Base-by-base conservation (phyloP, 2,888 invertebrate genomes). In the Platycheirus albimanus region DNA sequence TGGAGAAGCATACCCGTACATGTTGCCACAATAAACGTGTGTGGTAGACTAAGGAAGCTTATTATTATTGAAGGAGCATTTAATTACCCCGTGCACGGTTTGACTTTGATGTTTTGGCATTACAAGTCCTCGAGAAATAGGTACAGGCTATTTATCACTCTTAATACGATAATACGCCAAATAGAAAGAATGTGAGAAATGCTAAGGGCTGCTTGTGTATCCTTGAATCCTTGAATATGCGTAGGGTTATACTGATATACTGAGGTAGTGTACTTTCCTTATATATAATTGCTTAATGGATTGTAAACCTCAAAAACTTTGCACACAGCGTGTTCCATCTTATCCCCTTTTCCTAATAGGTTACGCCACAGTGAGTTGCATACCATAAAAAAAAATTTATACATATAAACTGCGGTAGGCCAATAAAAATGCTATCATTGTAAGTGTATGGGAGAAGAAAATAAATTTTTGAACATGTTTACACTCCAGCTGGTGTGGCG, bases 341-440 rank as follows among this genome's bases (percentile, higher is more conserved):
- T 52, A 51, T 66, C 45, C 79, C 61, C 51, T 41, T 38, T 38
- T 24, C 10, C 13, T 66, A 71, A 71, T 61, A 28, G 20, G 58
- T 66, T 58, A 45, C 56, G 49, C 69, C 54, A 63, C 47, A 61
- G 58, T 20, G 66, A 45, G 56, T 52, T 52, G 71, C 52, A 76
- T 58, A 75, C 80, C 71, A 81, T 76, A 81, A 81, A 81, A 81
- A 81, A 64, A 76, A 81, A 66, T 71, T 76, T 75, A 58, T 75
- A n/a, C n/a, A n/a, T n/a, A n/a, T n/a, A n/a, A n/a, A n/a, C n/a
- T n/a, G n/a, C n/a, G n/a, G 70, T 54, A 76, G 66, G 61, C 76
- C 75, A 76, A 76, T 76, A 81, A 81, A 76, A 81, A 70, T 81
- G 71, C 75, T 76, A 81, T 71, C 75, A 64, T 52, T 70, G 58